Evolutionary conservation across 2,888 invertebrate species (phyloP), one percentile per base, ranked within the genome.

Genomic region (Brassicogethes aeneus): DNA sequence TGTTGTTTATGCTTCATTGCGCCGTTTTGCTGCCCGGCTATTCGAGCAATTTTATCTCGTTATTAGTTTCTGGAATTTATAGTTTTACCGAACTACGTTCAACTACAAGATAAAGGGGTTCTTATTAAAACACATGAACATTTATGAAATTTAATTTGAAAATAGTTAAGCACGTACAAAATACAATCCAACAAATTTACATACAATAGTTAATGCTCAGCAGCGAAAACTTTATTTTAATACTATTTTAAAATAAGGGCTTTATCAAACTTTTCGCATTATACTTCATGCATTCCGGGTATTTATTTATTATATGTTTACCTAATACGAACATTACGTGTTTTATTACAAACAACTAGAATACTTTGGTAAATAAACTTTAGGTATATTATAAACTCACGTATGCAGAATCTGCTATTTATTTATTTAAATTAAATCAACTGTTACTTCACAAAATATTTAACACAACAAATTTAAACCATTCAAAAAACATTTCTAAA

Each of bases 1-100:
- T 10, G 8, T 32, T 40, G 42, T 41, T 44, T 44, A 42, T 40
- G 45, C 44, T 44, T 42, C 37, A 37, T 37, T 37, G 29, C 29
- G 29, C 23, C 17, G n/a, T 12, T 10, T 10, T 23, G 7, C 23
- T 23, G 23, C 5, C 5, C 12, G 39, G 36, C 36, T 39, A 42
- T 46, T 41, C 34, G 34, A 42, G 39, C 29, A 48, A 49, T 46
- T 52, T 50, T 53, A 50, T 53, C 47, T 52, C 50, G 52, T 53
- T 53, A 54, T 53, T 52, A 53, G 51, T 53, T 52, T 51, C 41
- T 40, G 48, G 48, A 51, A 50, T 50, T 54, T 50, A 45, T 46
- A 52, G 49, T 51, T 51, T 48, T 30, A 37, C 32, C 14, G n/a
- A 32, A 32, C 32, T 32, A 13, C 36, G 33, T 36, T 23, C 23